These are phyloP conservation scores for Ormyrus nitidulus DNA, from an alignment of 2,888 invertebrate species.

Conservation along the genomic window DNA sequence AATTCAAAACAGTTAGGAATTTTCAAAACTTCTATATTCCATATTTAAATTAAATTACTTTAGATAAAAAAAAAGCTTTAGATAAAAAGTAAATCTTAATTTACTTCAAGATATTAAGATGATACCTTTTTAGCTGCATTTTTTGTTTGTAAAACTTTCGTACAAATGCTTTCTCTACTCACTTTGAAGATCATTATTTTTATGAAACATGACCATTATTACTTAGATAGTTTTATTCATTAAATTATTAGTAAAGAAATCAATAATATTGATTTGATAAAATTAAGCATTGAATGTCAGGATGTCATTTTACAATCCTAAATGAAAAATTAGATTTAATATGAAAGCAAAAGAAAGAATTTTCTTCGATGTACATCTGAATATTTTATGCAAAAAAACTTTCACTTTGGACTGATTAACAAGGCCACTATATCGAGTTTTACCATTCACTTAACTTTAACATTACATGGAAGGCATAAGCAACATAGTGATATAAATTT, in stretches of 20 bases:
- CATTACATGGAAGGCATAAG: constrained; percentile 54
- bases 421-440: constrained; percentile 51
- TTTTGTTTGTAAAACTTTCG: constrained; percentile 1
- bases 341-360: constrained; percentile 11
- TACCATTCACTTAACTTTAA: constrained; percentile 43
- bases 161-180: constrained; percentile 11
- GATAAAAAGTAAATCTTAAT: background rate
- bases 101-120: constrained; percentile 25
- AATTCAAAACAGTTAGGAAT: background rate
- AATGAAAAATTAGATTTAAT: constrained; percentile 25
- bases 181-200: constrained; percentile 18
- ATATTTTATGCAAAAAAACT: constrained; percentile 37
- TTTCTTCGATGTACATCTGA: constrained; percentile 45
- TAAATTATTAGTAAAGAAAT: constrained; percentile 5
- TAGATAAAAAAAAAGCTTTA: background rate
- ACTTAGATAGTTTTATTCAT: no score
- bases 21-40: background rate
- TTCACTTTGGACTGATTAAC: constrained; percentile 51
- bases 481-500: constrained; percentile 39
- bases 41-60: constrained; percentile 5
- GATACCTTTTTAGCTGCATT: background rate
- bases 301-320: constrained; percentile 17
- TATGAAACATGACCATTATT: background rate
- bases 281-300: constrained; percentile 16
- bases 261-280: constrained; percentile 16